Percentiles rank a stretch among this genome's conserved stretches.
These are phyloP conservation scores for Ptiloglossa arizonensis DNA, from an alignment of 1,140 invertebrate genomes.

Conservation along the genomic window DNA sequence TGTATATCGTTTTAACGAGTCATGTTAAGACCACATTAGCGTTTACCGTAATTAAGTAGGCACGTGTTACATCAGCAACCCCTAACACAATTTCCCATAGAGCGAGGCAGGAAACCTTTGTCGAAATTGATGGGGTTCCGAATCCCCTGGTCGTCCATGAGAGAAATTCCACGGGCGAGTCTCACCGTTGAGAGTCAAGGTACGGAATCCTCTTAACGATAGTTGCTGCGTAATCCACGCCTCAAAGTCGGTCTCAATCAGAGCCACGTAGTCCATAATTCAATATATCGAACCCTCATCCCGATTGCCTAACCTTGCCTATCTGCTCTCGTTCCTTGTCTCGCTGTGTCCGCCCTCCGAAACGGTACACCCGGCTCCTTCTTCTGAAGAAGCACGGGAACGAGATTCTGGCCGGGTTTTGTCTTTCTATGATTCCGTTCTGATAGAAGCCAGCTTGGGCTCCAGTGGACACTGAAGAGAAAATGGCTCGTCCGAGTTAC, in stretches of 20 bases:
- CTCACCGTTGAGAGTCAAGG: slow-evolving; percentile 38
- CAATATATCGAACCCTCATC: slow-evolving; percentile 74
- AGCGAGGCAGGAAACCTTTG: background rate
- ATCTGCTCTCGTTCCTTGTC: slow-evolving; percentile 36
- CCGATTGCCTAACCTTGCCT: slow-evolving; percentile 41
- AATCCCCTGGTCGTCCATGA: slow-evolving; percentile 13
- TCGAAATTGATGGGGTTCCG: slow-evolving; percentile 9
- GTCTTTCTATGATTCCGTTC: slow-evolving; percentile 70
- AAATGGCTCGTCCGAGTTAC: slow-evolving; percentile 60
- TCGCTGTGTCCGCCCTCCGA: background rate
- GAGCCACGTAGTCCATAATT: slow-evolving; percentile 72
- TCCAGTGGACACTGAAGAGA: slow-evolving; percentile 54
- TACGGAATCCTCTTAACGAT: slow-evolving; percentile 63
- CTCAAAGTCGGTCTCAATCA: slow-evolving; percentile 71
- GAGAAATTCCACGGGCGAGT: slow-evolving; percentile 22
- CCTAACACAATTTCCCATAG: slow-evolving; percentile 3
- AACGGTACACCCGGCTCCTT: background rate
- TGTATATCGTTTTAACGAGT: background rate
- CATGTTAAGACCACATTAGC: background rate
- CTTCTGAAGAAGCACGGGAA: slow-evolving; percentile 24
- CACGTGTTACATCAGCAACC: background rate
- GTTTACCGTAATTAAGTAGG: slow-evolving; percentile 12
- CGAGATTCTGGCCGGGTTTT: slow-evolving; percentile 59
- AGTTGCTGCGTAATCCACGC: slow-evolving; percentile 71
- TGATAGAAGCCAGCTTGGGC: slow-evolving; percentile 50